Evolutionary conservation across 2,113 vertebrate genomes (phyloP).

Genomic region (Glareola pratincola): DNA sequence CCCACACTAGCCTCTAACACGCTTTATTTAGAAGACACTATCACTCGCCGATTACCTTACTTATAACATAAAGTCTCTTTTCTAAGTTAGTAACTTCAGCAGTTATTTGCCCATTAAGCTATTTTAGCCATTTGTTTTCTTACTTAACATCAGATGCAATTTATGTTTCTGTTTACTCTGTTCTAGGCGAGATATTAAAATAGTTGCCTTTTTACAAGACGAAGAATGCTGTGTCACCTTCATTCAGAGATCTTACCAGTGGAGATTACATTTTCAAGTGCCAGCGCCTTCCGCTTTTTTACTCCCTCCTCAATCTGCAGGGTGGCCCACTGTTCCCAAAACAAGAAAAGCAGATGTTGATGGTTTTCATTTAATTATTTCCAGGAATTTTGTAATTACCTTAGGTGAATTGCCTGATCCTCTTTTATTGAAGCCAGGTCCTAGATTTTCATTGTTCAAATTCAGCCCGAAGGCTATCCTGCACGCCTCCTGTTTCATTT

Average conservation of each 20-base stretch:
- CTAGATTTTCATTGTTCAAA: not conserved
- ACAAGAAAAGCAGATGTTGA: conserved; percentile 37
- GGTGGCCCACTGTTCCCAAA: conserved; percentile 86
- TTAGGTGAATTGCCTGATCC: not conserved
- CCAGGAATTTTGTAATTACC: not conserved
- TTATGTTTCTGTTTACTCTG: not conserved
- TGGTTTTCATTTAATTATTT: not conserved
- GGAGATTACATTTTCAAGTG: conserved; percentile 71
- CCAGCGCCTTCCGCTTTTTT: conserved; percentile 67
- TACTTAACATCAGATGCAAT: not conserved
- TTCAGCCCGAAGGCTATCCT: not conserved
- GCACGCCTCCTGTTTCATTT: rapidly evolving
- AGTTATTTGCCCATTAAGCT: not conserved
- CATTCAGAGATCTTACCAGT: conserved; percentile 76
- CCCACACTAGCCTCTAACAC: not conserved
- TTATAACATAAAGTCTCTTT: not conserved
- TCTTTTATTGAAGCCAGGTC: not conserved
- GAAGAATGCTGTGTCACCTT: not conserved
- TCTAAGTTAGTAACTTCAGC: not conserved
- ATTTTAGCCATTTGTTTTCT: not conserved
- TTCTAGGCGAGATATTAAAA: not conserved
- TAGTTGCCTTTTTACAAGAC: not conserved
- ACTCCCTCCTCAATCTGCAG: conserved; percentile 84
- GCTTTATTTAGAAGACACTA: not conserved
- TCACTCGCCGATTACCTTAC: not conserved